These are phyloP conservation scores for Euschistus heros DNA, from an alignment of 1,140 invertebrate genomes.

Conservation along the genomic window DNA sequence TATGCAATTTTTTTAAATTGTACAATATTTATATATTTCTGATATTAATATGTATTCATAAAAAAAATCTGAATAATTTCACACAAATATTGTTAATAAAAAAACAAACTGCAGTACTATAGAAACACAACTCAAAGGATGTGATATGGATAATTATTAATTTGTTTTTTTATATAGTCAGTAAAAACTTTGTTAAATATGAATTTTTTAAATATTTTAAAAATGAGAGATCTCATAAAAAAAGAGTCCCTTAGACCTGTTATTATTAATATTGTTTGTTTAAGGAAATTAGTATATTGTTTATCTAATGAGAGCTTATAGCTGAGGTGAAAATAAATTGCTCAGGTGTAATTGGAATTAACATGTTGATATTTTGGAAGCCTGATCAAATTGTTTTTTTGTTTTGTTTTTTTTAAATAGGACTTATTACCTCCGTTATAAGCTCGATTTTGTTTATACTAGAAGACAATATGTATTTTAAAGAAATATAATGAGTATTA, in stretches of 20 bases:
- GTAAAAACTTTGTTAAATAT: slow-evolving; percentile 6
- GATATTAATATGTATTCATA: slow-evolving; percentile 12
- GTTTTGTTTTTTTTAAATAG: too few species aligned
- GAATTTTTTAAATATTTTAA: slow-evolving; percentile 18
- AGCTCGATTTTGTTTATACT: slow-evolving; percentile 11
- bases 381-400: background rate
- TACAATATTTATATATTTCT: slow-evolving; percentile 17
- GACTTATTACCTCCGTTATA: background rate
- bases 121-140: slow-evolving; percentile 3
- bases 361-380: background rate
- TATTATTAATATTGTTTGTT: slow-evolving; percentile 9
- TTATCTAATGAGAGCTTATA: background rate
- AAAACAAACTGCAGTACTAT: background rate
- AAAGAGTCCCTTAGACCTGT: slow-evolving; percentile 13
- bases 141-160: slow-evolving; percentile 13
- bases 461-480: slow-evolving; percentile 20
- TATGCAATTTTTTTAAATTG: background rate
- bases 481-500: slow-evolving; percentile 6
- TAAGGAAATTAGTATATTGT: slow-evolving; percentile 5
- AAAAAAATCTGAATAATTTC: background rate
- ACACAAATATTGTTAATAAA: background rate
- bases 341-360: background rate
- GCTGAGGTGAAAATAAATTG: background rate
- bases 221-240: slow-evolving; percentile 16
- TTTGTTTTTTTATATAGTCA: slow-evolving; percentile 14